These are phyloP conservation scores for Lutraria rhynchaena DNA, from an alignment of 1,140 invertebrate genomes.

Conservation along the genomic window DNA sequence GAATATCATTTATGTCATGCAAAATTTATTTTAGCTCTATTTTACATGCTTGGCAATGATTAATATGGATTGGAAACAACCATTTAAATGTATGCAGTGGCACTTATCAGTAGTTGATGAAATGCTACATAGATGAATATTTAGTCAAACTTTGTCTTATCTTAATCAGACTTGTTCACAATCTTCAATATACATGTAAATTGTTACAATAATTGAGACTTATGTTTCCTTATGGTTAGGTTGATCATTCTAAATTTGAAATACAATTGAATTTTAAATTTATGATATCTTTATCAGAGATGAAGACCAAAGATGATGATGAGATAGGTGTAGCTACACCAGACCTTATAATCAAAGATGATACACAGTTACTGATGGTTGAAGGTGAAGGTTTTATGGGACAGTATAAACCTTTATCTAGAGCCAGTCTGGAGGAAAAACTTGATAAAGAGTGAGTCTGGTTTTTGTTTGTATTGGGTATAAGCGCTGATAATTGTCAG, in stretches of 20 bases:
- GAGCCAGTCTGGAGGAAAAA: slow-evolving; percentile 77
- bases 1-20: neutral
- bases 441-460: slow-evolving; percentile 75
- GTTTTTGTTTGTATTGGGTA: neutral
- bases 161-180: no score
- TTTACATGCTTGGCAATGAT: neutral
- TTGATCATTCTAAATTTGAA: no score
- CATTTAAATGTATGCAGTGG: no score
- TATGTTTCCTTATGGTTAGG: no score
- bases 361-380: slow-evolving; percentile 66
- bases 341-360: slow-evolving; percentile 69
- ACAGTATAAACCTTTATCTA: slow-evolving; percentile 74
- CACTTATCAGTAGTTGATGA: no score
- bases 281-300: no score
- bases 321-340: slow-evolving; percentile 78
- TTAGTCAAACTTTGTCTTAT: no score
- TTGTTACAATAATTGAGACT: no score
- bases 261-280: no score
- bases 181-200: no score
- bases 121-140: no score
- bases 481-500: neutral
- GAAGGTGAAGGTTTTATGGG: slow-evolving; percentile 78
- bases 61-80: no score
- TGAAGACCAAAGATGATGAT: slow-evolving; percentile 75
- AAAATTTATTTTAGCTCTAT: neutral